Percentiles rank a stretch among this genome's conserved stretches.
Conservation (phyloP, 2,113 vertebrate species). For the Mola mola region DNA sequence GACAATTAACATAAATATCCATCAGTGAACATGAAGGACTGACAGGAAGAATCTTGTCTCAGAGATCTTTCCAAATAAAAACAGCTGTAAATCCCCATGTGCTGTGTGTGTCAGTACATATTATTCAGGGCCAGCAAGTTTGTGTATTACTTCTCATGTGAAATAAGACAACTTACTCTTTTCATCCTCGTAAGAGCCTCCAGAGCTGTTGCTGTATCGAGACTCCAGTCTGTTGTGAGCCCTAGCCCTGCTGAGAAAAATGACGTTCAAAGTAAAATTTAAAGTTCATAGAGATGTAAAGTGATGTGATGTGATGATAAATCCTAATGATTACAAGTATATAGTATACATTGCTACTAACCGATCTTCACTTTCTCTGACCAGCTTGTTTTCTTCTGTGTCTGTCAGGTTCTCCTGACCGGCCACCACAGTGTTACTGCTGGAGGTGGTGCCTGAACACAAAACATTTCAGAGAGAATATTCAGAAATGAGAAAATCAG, state of each 20-base stretch:
- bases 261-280: conserved; percentile 21
- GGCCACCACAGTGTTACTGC: conserved; percentile 95
- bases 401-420: conserved; percentile 93
- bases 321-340: background rate
- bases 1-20: background rate
- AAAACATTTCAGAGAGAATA: conserved; percentile 8
- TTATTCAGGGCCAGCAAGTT: background rate
- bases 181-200: conserved; percentile 97
- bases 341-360: conserved; percentile 59
- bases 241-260: conserved; percentile 78
- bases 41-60: conserved; percentile 35
- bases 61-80: conserved; percentile 22
- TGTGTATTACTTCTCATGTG: conserved; percentile 9
- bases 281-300: too few relatives aligned
- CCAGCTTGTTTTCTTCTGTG: conserved; percentile 87
- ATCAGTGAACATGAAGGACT: background rate
- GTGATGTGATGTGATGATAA: background rate
- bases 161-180: conserved; percentile 87
- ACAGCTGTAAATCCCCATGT: conserved; percentile 3
- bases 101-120: conserved; percentile 12
- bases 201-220: conserved; percentile 98
- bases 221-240: conserved; percentile 96
- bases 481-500: background rate
- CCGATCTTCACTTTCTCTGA: conserved; percentile 93
- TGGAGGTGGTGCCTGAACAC: conserved; percentile 92